phyloP scores from a whole-genome alignment of 2,888 invertebrate genomes.

The Sympetrum striolatum region DNA sequence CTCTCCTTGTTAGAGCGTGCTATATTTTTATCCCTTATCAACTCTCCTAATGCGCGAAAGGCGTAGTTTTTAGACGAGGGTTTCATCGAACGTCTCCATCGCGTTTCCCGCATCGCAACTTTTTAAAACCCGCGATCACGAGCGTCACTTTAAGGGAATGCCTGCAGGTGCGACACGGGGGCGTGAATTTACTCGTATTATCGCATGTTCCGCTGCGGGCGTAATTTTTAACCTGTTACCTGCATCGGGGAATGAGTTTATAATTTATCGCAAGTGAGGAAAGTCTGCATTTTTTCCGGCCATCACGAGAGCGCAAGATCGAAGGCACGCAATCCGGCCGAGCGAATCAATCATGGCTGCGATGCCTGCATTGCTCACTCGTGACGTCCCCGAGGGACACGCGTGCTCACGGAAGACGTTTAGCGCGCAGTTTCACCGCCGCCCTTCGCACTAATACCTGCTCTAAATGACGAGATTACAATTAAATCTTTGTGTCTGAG shows the following conservation, averaged over 20 bases:
- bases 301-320: background rate
- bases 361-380: background rate
- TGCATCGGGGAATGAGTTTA: background rate
- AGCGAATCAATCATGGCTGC: background rate
- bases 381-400: background rate
- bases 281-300: background rate
- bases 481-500: too few species aligned
- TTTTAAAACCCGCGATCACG: too few species aligned
- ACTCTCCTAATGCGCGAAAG: too few species aligned
- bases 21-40: too few species aligned
- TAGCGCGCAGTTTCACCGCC: background rate
- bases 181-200: background rate
- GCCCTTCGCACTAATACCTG: background rate
- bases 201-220: background rate
- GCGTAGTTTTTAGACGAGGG: too few species aligned
- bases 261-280: conserved; percentile 5
- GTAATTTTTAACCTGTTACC: background rate
- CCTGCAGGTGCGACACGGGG: too few species aligned
- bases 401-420: background rate
- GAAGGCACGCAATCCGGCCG: background rate
- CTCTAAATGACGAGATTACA: too few species aligned
- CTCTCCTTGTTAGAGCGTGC: too few species aligned
- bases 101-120: too few species aligned
- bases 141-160: too few species aligned
- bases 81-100: too few species aligned